Base-by-base conservation (phyloP, 2,797 vertebrate species). In the Pseudopleuronectes americanus region DNA sequence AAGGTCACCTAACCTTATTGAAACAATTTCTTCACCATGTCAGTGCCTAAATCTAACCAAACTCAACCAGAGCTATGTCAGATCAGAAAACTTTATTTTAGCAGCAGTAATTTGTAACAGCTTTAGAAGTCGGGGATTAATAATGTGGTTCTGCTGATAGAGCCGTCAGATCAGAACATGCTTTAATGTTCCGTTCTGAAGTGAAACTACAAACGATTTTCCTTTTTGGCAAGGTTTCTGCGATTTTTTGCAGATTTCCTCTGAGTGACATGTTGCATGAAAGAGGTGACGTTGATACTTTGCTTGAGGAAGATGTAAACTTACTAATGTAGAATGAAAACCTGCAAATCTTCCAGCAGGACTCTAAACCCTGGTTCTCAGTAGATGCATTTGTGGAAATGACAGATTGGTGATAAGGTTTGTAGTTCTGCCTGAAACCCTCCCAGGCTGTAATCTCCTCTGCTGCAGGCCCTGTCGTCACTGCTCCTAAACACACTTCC, bases 401-500 rank as follows among this genome's bases (percentile, higher is more conserved):
- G 77, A 81, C 73, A 78, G 87, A 79, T 78, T 26, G 49, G 45
- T 65, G 89, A 91, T 89, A 83, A 71, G 64, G 64, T 77, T 74
- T 52, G 76, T 75, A 66, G 86, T 82, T 74, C 48, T n/a, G 61
- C 70, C 57, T 79, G 55, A 76, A 80, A 57, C 74, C 55, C 53
- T 61, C 59, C 63, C 57, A 48, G 49, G 72, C 70, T 84, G 57
- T 83, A 70, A 88, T 88, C 85, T 74, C n/a, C 62, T 72, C 76
- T 78, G 71, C 74, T 80, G 51, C 74, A 67, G 70, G 71, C 57
- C 36, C 47, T 68, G 75, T 81, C 64, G 73, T 68, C 53, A 54
- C 48, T 10, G 13, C 56, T 72, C 26, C 74, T 63, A 49, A 81
- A 79, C 76, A 68, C 48, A 36, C 76, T 57, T 61, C 52, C 67